Evolutionary conservation across 2,888 invertebrate species (phyloP), one percentile per base, ranked within the genome.

Genomic region (Heliconius charithonia): DNA sequence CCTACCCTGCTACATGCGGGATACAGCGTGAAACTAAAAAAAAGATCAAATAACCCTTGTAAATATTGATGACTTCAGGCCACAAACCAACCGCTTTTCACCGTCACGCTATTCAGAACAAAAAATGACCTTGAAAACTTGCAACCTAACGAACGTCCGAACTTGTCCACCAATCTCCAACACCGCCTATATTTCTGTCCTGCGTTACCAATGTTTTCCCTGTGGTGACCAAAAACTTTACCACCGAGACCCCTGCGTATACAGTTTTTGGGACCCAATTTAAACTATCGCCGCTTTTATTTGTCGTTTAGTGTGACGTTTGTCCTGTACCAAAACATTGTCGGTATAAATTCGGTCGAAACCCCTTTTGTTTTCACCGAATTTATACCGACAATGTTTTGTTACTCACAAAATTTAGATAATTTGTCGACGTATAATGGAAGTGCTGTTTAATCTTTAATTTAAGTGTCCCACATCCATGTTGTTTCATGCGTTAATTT

Each of bases 241-340:
- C 70, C 72, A 84, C 82, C 85, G 84, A 83, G 90, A 88, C 86
- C 85, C 41, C 87, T 51, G 69, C 89, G 91, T 89, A 91, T 90
- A 89, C 89, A 92, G 92, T 93, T 93, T 94, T 93, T 92, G 94
- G 93, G 89, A 84, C 88, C 90, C 91, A 93, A 93, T 93, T 95
- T 93, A 93, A 93, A 94, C 94, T 93, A 93, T 92, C 88, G 90
- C 87, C 82, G 92, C 91, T 93, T 93, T 93, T 93, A 93, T 92
- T 93, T 93, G 92, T 92, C 94, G 92, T 93, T 94, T 93, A 93
- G 91, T 90, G 88, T 87, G 91, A 91, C 91, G 90, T 92, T 92
- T 91, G 91, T 90, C 89, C 85, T 86, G 87, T 83, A 84, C 85
- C 87, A 82, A 84, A 88, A 89, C 88, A 89, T 86, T 82, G 86